phyloP scores from a whole-genome alignment of 2,113 vertebrate species.

The Ictalurus punctatus region DNA sequence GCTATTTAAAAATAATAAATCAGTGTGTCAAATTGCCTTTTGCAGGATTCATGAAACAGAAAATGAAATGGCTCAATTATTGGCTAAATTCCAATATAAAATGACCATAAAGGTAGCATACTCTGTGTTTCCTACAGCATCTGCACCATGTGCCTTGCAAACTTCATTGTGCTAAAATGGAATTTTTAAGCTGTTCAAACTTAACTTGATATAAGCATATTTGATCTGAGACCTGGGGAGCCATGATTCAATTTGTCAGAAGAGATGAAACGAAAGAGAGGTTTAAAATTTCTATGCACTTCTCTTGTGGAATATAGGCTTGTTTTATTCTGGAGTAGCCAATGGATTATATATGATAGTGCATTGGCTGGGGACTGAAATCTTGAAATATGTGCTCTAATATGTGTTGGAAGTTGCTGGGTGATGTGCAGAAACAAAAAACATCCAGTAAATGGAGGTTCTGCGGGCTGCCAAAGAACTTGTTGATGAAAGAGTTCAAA shows the following conservation, averaged over 20 bases:
- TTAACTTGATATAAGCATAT: background rate
- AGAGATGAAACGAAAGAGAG: background rate
- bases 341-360: background rate
- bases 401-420: background rate
- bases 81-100: background rate
- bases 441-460: background rate
- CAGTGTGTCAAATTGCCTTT: background rate
- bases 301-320: background rate
- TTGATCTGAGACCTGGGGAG: background rate
- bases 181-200: background rate
- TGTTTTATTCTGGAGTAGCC: slow-evolving; percentile 49
- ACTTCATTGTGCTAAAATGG: background rate
- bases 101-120: background rate
- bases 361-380: background rate
- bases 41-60: background rate
- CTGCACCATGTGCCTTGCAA: background rate
- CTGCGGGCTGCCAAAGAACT: background rate
- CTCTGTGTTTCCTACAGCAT: background rate
- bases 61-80: slow-evolving; percentile 15
- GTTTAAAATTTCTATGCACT: slow-evolving; percentile 22
- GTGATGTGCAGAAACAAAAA: background rate
- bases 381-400: background rate
- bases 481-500: background rate
- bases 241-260: background rate
- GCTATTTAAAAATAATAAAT: background rate